Base-by-base conservation (phyloP, 2,888 invertebrate species). In the Chouioia cunea region DNA sequence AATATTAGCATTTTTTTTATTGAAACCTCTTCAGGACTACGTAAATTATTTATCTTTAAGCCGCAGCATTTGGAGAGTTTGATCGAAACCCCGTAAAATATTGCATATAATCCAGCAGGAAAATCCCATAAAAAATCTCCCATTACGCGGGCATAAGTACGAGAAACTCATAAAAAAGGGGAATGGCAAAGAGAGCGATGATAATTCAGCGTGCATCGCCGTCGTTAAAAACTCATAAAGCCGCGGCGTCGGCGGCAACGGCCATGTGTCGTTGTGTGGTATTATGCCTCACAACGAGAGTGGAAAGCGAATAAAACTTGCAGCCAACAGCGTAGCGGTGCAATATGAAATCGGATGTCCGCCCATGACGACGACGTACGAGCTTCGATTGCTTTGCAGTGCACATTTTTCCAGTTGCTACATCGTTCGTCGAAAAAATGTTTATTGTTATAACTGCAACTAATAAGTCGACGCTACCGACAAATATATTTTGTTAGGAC, bases 171-270 rank as follows among this genome's bases (percentile, higher is more conserved):
- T 27, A 59, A 47, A 18, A n/a, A 50, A 36, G 18, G 12, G 46
- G 22, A n/a, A 18, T 18, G 14, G 56, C 23, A 56, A 50, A 60
- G 27, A 60, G 27, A 54, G 46, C 22, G 44, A 67, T 67, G 64
- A 73, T 73, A 64, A 73, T 73, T 70, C 64, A 57, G 54, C 62
- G 43, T 52, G 52, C 58, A 53, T 57, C 52, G 43, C 22, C 62
- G 63, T 73, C 73, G 73, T 73, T 73, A 73, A 73, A 73, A 73
- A 71, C 68, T 71, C 73, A 36, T 73, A 69, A 73, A 69, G 47
- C 44, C 47, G 23, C 27, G 18, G 68, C 53, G 50, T 22, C 56
- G 65, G n/a, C n/a, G n/a, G 67, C 53, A 43, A 18, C 56, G 65
- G 59, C 62, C 71, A 72, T 68, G 68, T 72, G 72, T 70, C 70